These are phyloP conservation scores for Eubasilissa splendida DNA, from an alignment of 2,888 invertebrate genomes.

Conservation along the genomic window DNA sequence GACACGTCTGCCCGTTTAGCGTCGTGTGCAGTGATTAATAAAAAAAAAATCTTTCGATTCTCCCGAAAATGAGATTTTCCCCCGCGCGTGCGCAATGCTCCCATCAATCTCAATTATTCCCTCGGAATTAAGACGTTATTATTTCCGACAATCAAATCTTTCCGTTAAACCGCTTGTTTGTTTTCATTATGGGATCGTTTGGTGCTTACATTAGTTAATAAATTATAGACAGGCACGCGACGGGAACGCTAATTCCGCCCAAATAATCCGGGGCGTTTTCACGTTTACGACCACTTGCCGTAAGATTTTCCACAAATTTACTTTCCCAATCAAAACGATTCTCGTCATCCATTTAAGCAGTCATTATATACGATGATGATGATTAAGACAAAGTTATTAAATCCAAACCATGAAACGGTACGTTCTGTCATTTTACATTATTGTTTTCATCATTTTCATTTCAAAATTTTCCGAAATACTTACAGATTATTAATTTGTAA, in stretches of 20 bases:
- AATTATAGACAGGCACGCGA: slow-evolving; percentile 35
- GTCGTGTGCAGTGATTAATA: too few species aligned
- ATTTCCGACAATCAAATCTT: slow-evolving; percentile 42
- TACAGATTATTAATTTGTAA: too few species aligned
- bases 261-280: slow-evolving; percentile 19
- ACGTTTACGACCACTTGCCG: slow-evolving; percentile 23
- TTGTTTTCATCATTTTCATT: neutral
- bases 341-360: neutral
- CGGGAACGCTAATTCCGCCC: slow-evolving; percentile 5
- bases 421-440: neutral
- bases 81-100: slow-evolving; percentile 20
- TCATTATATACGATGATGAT: neutral
- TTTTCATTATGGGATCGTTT: slow-evolving; percentile 43
- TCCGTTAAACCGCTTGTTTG: slow-evolving; percentile 33
- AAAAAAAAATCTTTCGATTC: too few species aligned
- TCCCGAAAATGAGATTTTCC: neutral
- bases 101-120: slow-evolving; percentile 45
- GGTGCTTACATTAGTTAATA: slow-evolving; percentile 40
- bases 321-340: slow-evolving; percentile 1
- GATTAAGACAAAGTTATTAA: neutral
- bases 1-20: too few species aligned
- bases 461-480: neutral
- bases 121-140: slow-evolving; percentile 46
- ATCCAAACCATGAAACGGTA: neutral
- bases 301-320: neutral